Base-by-base conservation (phyloP, 2,888 invertebrate species). In the Nematopogon swammerdamellus region DNA sequence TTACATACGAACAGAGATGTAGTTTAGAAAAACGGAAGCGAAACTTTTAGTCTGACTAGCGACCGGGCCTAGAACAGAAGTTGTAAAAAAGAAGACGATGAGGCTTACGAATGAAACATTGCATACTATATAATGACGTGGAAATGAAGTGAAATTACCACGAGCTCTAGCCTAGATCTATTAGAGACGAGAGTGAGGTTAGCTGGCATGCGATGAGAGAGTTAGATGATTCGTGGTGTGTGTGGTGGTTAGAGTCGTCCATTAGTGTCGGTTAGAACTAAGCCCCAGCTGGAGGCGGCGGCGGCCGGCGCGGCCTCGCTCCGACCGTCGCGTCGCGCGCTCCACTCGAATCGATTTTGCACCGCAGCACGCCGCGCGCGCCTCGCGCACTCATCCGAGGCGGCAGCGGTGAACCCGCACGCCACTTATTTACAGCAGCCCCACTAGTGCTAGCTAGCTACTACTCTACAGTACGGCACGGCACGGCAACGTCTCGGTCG, bases 181-280 rank as follows among this genome's bases (percentile, higher is more conserved):
- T 6, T 6, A 4, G 25, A 25, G 8, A 36, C 36, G 36, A 8
- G 3, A 14, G 44, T 44, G 44, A 17, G 17, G 18, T 44, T 16
- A 44, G 16, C 10, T 3, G 3, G 18, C 18, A 44, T 19, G 18
- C 18, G 19, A 44, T 44, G 44, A 44, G 18, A 19, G 44, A 44
- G 44, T 44, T 44, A 19, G 19, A 14, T 36, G 36, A 44, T 19
- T 10, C 6, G 19, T 18, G 18, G 44, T 44, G 18, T 44, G 19
- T 19, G 56, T 60, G 60, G 59, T 59, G 58, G 72, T 72, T 72
- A 73, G 64, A 67, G 65, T 70, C 67, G 75, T 36, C 36, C 36
- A 14, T 76, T 79, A 79, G 76, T 73, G 77, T 77, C 72, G 72
- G 76, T 79, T 77, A 74, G 65, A 69, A 75, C 75, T 77, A 74